Conservation (phyloP, 2,113 vertebrate genomes). For the Zapus hudsonius region DNA sequence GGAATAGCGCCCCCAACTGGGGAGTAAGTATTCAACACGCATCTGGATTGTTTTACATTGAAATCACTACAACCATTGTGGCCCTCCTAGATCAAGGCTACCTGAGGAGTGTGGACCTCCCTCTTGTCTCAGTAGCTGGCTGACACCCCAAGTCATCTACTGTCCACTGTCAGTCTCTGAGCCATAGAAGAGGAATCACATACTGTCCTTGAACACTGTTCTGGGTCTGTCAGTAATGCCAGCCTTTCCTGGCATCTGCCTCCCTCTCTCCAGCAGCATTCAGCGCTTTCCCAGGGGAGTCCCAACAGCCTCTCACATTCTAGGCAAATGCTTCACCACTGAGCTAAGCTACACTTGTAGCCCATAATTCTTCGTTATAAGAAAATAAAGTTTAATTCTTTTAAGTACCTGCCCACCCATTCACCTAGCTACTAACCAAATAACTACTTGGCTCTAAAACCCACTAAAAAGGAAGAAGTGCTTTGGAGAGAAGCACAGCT, state of each 20-base stretch:
- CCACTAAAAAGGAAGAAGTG: too few relatives aligned
- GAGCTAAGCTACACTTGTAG: neutral
- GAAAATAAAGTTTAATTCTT: neutral
- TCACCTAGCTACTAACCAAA: neutral
- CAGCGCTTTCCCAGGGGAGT: neutral
- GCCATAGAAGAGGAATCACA: neutral
- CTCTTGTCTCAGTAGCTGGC: too few relatives aligned
- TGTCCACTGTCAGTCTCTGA: neutral
- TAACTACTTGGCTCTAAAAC: neutral
- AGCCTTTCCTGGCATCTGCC: neutral
- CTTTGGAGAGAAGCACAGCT: too few relatives aligned
- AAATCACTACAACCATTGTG: fast-evolving
- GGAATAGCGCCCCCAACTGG: too few relatives aligned
- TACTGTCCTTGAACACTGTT: neutral
- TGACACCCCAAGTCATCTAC: neutral
- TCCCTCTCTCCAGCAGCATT: neutral
- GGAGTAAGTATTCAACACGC: too few relatives aligned
- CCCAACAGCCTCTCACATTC: neutral
- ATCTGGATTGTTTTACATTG: too few relatives aligned
- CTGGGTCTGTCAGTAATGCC: neutral
- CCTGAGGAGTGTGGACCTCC: neutral
- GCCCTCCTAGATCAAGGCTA: neutral
- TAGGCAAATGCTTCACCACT: too few relatives aligned
- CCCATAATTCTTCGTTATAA: neutral
- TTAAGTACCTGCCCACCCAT: too few relatives aligned